These are phyloP conservation scores for Archips crataeganus DNA, from an alignment of 2,888 invertebrate species.

Conservation along the genomic window DNA sequence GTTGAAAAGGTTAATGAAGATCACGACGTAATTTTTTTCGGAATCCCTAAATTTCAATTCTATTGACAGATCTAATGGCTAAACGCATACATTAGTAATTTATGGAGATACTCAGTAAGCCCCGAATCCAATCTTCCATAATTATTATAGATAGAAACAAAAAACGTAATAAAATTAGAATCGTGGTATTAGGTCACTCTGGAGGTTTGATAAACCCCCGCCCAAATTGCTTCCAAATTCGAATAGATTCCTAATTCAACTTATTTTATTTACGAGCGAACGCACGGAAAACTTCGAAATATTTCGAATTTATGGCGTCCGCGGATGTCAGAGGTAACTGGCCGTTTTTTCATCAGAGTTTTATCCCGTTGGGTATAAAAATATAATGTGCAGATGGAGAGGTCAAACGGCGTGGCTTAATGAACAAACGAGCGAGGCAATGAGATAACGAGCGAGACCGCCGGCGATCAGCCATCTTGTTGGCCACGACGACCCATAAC, in stretches of 20 bases:
- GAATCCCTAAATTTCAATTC: no score
- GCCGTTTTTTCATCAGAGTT: slow-evolving; percentile 29
- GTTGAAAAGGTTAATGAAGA: no score
- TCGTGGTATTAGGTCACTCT: not conserved
- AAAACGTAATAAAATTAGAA: not conserved
- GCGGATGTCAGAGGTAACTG: slow-evolving; percentile 14
- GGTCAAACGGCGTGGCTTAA: slow-evolving; percentile 39
- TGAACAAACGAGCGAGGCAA: slow-evolving; percentile 41
- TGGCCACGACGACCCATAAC: slow-evolving; percentile 12
- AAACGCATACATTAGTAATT: no score
- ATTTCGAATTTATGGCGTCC: slow-evolving; percentile 20
- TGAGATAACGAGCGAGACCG: slow-evolving; percentile 40
- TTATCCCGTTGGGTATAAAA: slow-evolving; percentile 27
- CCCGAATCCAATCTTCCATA: no score
- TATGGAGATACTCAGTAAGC: no score
- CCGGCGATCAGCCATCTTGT: slow-evolving; percentile 28
- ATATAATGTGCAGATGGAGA: slow-evolving; percentile 38
- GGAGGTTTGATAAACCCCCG: not conserved
- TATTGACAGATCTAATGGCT: no score
- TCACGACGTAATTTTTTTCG: no score
- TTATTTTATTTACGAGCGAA: slow-evolving; percentile 18
- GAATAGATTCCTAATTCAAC: slow-evolving; percentile 16
- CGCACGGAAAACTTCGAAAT: slow-evolving; percentile 12
- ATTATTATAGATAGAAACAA: no score
- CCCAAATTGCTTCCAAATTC: slow-evolving; percentile 14